A percentile compares a stretch with the other conserved stretches of the same genome.
Evolutionary conservation across 1,140 invertebrate genomes (phyloP).

Genomic region (Sesamia nonagrioides): DNA sequence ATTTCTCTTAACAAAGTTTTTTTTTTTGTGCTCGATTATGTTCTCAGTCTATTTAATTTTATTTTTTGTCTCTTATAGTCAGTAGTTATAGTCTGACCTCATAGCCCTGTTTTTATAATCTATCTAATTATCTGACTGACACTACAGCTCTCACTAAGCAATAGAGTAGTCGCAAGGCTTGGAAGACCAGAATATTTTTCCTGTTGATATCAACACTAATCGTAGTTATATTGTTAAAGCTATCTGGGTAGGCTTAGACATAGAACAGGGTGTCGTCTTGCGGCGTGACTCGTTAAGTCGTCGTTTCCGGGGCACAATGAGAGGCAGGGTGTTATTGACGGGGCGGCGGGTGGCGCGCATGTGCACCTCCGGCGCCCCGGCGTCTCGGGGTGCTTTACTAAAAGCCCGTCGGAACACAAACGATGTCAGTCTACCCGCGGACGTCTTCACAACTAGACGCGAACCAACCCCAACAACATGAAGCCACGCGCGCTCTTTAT

Average conservation of each 20-base stretch:
- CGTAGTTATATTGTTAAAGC: constrained; percentile 45
- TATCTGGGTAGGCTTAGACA: constrained; percentile 66
- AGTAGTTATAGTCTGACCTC: no score
- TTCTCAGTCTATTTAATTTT: no score
- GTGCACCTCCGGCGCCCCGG: constrained; percentile 80
- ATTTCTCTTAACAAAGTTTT: background rate
- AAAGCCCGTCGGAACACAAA: constrained; percentile 74
- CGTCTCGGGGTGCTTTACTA: constrained; percentile 81
- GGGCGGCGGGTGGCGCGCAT: constrained; percentile 72
- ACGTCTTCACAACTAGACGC: constrained; percentile 64
- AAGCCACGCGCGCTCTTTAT: constrained; percentile 62
- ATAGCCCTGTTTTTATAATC: no score
- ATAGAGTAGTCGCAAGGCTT: background rate
- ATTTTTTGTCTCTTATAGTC: no score
- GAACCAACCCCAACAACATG: constrained; percentile 53
- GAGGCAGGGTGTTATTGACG: constrained; percentile 80
- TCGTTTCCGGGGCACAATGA: constrained; percentile 84
- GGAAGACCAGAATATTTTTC: background rate
- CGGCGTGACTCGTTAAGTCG: constrained; percentile 83
- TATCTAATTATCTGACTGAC: background rate
- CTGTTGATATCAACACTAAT: constrained; percentile 35
- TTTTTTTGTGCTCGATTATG: no score
- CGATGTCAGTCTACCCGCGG: constrained; percentile 76
- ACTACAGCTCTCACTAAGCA: background rate
- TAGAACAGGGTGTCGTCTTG: constrained; percentile 72